phyloP scores from a whole-genome alignment of 2,888 invertebrate genomes.

The Agrochola lychnidis region DNA sequence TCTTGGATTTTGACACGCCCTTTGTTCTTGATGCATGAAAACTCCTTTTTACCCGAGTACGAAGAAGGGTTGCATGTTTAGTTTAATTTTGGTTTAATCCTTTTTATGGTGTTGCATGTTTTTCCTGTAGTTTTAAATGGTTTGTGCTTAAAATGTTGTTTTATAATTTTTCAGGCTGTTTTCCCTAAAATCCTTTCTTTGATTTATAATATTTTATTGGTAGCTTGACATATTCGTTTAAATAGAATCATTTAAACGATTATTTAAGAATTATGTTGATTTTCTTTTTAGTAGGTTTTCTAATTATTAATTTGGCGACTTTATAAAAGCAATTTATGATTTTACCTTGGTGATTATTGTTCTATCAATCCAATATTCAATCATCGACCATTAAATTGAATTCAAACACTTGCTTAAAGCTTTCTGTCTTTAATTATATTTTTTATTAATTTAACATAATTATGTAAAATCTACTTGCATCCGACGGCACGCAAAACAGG shows the following conservation, averaged over 20 bases:
- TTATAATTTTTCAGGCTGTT: neutral
- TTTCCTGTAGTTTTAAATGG: neutral
- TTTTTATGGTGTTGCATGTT: neutral
- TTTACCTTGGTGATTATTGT: neutral
- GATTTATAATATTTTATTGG: neutral
- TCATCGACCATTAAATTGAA: neutral
- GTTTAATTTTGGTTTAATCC: constrained; percentile 17
- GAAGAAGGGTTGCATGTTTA: constrained; percentile 26
- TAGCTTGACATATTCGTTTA: neutral
- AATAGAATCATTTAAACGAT: neutral
- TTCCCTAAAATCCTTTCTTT: neutral
- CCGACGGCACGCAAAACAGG: neutral
- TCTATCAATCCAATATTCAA: neutral
- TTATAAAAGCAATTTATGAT: neutral
- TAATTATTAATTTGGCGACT: constrained; percentile 7
- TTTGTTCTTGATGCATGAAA: constrained; percentile 52
- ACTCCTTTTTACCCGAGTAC: neutral
- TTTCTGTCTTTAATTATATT: neutral
- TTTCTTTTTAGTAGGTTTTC: neutral
- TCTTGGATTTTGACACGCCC: constrained; percentile 65
- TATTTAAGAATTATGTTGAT: neutral
- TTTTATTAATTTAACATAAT: neutral
- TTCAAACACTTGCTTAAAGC: neutral
- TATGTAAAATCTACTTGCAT: neutral
- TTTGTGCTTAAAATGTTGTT: neutral